Base-by-base conservation (phyloP, 2,113 vertebrate genomes). In the Dinomys branickii region DNA sequence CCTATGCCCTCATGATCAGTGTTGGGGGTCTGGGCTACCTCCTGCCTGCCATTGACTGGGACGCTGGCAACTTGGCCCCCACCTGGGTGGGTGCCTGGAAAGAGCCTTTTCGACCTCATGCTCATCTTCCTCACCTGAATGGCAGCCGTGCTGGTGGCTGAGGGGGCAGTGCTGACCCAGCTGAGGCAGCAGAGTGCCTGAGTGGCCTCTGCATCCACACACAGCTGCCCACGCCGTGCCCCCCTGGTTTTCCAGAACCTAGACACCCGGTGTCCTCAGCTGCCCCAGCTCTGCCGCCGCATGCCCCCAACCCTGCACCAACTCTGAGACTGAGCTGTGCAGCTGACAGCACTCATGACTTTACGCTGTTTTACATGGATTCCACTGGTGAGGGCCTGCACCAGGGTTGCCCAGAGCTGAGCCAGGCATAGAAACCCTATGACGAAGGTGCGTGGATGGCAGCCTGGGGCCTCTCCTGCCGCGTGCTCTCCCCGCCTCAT, bases 381-480 rank as follows among this genome's bases (percentile, higher is more conserved):
- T 99, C 99, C 0, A 97, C 99, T 0, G 99, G 99, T 0, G 99
- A 99, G 88, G 99, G 99, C 41, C 98, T 99, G 26, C 99, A 99
- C 98, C 98, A 98, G 0, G 99, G 99, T 0, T 99, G 35, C 99
- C 99, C 84, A 97, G 98, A 59, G 99, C 99, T 28, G 95, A 98
- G 86, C 99, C 99, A 0, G 99, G 99, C 92, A 98, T 98, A 0
- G 98, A 98, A 58, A 99, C 98, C 96, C 91, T 99, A 99, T 0
- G 99, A 99, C 11, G 99, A 99, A 98, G 99, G 99, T 47, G 98
- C 99, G 78, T 98, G 99, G 4, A 98, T 99, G 99, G 99, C 59
- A 99, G 99, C 63, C 44, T n/a, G n/a, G n/a, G n/a, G n/a, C n/a
- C 99, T 99, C 99, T 99, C 97, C 98, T 99, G 83, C 99, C 99